Percentiles rank a stretch among this genome's conserved stretches.
Evolutionary conservation across 2,113 vertebrate species (phyloP).

Genomic region (Anhinga anhinga): DNA sequence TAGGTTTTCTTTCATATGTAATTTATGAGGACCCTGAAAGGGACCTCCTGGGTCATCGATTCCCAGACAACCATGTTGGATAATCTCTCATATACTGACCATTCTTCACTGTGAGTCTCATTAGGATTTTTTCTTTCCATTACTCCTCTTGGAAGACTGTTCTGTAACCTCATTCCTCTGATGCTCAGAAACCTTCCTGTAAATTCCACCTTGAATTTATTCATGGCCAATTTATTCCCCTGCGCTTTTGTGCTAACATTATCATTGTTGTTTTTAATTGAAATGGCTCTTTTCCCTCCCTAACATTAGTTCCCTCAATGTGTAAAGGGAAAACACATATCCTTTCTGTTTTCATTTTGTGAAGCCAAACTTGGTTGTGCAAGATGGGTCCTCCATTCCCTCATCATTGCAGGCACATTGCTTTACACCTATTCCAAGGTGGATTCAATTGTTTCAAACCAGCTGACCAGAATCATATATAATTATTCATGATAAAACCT

Average conservation of each 20-base stretch:
- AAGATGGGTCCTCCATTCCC: neutral
- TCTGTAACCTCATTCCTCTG: slow-evolving; percentile 47
- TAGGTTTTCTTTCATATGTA: slow-evolving; percentile 22
- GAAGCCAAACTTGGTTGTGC: neutral
- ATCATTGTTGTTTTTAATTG: neutral
- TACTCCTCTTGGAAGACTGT: slow-evolving; percentile 45
- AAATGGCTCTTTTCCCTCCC: slow-evolving; percentile 16
- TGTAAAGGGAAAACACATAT: neutral
- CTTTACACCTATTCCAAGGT: neutral
- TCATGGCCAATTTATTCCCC: slow-evolving; percentile 15
- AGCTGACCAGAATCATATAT: neutral
- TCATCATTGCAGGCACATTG: neutral
- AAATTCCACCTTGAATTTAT: slow-evolving; percentile 61
- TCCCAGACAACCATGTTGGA: slow-evolving; percentile 38
- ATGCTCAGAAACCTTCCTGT: slow-evolving; percentile 54
- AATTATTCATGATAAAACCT: neutral
- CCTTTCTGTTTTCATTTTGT: neutral
- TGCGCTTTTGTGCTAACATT: slow-evolving; percentile 1
- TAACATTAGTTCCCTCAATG: neutral
- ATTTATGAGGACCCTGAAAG: slow-evolving; percentile 52
- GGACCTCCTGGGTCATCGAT: slow-evolving; percentile 51
- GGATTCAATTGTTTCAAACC: neutral
- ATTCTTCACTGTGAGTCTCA: slow-evolving; percentile 17
- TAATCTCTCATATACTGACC: slow-evolving; percentile 31
- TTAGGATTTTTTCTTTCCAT: slow-evolving; percentile 51